These are phyloP conservation scores for Macropus fuliginosus DNA, from an alignment of 2,797 vertebrate genomes.

Conservation along the genomic window DNA sequence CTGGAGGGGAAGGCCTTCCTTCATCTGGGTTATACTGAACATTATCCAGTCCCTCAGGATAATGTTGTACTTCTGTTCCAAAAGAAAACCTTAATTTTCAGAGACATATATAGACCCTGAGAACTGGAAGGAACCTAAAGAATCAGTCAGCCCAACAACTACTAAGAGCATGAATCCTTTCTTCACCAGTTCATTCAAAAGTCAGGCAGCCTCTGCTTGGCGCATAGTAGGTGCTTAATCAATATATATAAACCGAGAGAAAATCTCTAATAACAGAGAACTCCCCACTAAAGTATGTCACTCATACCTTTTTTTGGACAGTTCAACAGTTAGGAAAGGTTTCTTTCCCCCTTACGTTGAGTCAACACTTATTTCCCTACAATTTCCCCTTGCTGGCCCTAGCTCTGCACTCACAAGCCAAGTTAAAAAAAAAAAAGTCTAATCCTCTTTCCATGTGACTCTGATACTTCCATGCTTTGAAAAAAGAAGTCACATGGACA, in stretches of 20 bases:
- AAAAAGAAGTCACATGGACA: background rate
- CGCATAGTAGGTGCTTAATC: background rate
- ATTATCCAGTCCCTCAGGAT: slow-evolving; percentile 36
- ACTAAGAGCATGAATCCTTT: background rate
- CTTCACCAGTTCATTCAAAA: background rate
- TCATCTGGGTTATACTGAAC: slow-evolving; percentile 31
- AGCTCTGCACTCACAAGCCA: background rate
- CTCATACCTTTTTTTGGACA: background rate
- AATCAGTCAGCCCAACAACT: background rate
- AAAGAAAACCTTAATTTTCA: slow-evolving; percentile 46
- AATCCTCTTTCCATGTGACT: background rate
- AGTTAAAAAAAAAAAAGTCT: background rate
- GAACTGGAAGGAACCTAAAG: background rate
- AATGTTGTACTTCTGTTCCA: slow-evolving; percentile 38
- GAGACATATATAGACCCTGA: slow-evolving; percentile 14
- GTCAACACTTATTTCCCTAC: background rate
- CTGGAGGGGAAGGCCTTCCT: slow-evolving; percentile 18
- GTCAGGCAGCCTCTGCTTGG: background rate
- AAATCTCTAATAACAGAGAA: background rate
- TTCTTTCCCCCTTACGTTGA: background rate
- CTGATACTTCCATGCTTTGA: background rate
- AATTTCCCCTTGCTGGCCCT: background rate
- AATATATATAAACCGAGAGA: background rate
- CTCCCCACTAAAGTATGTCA: background rate
- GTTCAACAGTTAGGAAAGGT: background rate